Base-by-base conservation (phyloP, 2,888 invertebrate genomes). In the Notodonta ziczac region DNA sequence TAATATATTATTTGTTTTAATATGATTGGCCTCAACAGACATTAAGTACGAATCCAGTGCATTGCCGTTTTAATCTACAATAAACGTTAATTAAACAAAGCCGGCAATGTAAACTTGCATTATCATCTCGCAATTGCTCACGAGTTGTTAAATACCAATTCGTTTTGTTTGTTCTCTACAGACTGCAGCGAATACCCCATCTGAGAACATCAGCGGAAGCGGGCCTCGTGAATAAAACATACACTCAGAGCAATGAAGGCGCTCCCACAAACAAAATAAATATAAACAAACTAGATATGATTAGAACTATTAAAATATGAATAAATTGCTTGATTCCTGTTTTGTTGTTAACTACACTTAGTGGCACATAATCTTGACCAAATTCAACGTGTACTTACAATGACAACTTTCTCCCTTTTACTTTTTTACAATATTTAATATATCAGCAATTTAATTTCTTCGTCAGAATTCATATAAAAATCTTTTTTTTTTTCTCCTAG, bases 151-250 rank as follows among this genome's bases (percentile, higher is more conserved):
- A 54, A 40, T 54, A 40, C 39, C 52, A 14, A 54, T 54, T 54
- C 14, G 7, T n/a, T 54, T 2, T 9, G 39, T 39, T 54, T 54
- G 39, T 39, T n/a, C 5, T 6, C 7, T 35, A 39, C 35, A 51
- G 13, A 55, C 32, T 61, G 58, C 57, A 64, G 59, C 58, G 44
- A 59, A 58, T 52, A 53, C 61, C 60, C 48, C 61, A 65, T 64
- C 62, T 61, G 32, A 48, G 50, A 42, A 60, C 58, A 73, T 65
- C 63, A 66, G 57, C 46, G 60, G 66, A 65, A 60, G 64, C 61
- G 73, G 66, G 58, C 46, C 75, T 78, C 39, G 32, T 86, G 86
- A 86, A 86, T 86, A 86, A 86, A 80, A 84, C 86, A 86, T 86
- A 79, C 78, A 80, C 81, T 84, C 68, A 70, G 54, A 56, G 74